Evolutionary conservation across 2,113 vertebrate species (phyloP).

Genomic region (Cheirogaleus medius): DNA sequence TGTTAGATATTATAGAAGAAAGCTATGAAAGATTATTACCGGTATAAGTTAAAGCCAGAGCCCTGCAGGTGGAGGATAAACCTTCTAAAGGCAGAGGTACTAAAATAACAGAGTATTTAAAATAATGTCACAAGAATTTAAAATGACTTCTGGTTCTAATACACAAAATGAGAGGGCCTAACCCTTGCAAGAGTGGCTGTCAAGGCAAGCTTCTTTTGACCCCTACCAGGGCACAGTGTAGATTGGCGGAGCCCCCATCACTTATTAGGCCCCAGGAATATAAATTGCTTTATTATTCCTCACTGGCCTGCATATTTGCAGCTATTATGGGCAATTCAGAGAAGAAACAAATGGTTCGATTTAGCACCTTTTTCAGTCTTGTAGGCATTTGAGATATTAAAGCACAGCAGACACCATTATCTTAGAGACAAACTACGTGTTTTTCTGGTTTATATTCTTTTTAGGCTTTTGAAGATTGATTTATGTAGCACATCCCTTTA

Average conservation of each 20-base stretch:
- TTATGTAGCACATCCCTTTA: neutral
- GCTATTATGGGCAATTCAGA: neutral
- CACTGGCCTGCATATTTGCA: neutral
- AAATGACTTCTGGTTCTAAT: neutral
- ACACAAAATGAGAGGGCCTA: neutral
- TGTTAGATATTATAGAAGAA: neutral
- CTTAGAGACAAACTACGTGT: neutral
- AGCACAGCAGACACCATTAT: neutral
- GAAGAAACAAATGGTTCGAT: neutral
- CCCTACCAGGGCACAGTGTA: neutral
- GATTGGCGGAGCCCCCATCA: neutral
- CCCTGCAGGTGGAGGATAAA: neutral
- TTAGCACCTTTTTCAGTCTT: neutral
- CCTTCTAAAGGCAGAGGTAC: neutral
- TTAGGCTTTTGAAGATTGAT: neutral
- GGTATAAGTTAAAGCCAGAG: neutral
- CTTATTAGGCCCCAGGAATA: neutral
- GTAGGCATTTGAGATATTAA: neutral
- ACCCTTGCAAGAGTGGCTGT: neutral
- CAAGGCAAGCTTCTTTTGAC: neutral
- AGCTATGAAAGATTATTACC: neutral
- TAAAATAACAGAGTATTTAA: neutral
- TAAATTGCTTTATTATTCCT: neutral
- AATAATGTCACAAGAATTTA: neutral
- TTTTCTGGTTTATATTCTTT: neutral